These are phyloP conservation scores for Phenganax stokvisi DNA, from an alignment of 92 coral and sea anemone genomes.

Conservation along the genomic window DNA sequence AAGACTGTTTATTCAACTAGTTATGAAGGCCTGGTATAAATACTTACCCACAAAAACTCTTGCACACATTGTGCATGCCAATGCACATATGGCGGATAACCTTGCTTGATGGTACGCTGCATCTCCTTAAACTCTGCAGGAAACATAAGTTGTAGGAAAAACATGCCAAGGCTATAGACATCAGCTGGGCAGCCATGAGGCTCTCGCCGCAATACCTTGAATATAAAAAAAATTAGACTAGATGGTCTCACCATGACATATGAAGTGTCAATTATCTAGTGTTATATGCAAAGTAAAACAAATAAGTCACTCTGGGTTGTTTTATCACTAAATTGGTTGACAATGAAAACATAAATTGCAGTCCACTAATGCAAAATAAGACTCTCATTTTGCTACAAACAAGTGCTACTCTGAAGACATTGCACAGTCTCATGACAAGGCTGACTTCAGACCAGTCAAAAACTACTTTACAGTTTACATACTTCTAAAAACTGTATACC, in stretches of 20 bases:
- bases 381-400: no score
- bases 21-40: no score
- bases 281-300: background rate
- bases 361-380: no score
- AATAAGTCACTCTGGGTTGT: background rate
- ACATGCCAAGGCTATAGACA: constrained; percentile 55
- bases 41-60: no score
- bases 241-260: background rate
- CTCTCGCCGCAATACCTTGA: constrained; percentile 44
- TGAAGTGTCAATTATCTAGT: background rate
- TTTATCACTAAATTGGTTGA: background rate
- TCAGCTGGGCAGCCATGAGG: constrained; percentile 91
- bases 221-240: background rate
- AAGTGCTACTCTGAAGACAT: no score
- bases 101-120: background rate
- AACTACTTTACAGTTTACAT: no score
- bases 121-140: background rate
- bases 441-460: no score
- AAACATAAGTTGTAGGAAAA: constrained; percentile 52
- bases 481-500: constrained; percentile 38
- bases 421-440: no score
- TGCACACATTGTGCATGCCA: no score
- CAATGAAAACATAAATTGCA: background rate
- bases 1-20: no score
- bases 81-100: no score